These are phyloP conservation scores for Tamandua tetradactyla DNA, from an alignment of 2,797 vertebrate species.

Conservation along the genomic window DNA sequence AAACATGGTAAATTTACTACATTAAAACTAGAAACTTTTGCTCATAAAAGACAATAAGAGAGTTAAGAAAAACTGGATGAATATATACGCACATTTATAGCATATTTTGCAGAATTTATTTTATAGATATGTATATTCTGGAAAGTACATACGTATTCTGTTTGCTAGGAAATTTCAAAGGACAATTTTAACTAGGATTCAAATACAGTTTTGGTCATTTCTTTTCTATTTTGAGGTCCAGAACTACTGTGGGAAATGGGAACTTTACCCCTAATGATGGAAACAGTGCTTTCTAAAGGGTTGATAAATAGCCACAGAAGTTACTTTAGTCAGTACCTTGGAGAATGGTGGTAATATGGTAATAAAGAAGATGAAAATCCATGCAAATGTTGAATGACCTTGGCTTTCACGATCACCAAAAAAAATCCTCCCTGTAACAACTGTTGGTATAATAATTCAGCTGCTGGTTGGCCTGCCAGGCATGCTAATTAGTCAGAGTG, in stretches of 20 bases:
- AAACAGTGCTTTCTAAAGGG: slow-evolving; percentile 8
- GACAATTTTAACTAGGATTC: not conserved
- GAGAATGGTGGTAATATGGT: slow-evolving; percentile 28
- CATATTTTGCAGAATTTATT: not conserved
- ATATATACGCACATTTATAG: not conserved
- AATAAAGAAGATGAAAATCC: slow-evolving; percentile 59
- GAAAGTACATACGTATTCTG: not conserved
- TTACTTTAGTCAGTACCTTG: not conserved
- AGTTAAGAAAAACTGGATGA: not conserved
- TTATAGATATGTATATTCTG: not conserved
- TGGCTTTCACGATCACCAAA: slow-evolving; percentile 45
- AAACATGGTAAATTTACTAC: not conserved
- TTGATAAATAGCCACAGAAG: not conserved
- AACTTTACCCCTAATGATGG: not conserved
- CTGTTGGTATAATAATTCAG: slow-evolving; percentile 61
- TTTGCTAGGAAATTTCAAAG: not conserved
- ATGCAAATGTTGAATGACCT: slow-evolving; percentile 51
- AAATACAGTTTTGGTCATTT: not conserved
- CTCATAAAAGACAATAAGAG: not conserved
- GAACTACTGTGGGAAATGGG: not conserved
- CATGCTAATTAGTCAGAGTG: slow-evolving; percentile 47
- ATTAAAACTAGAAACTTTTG: not conserved
- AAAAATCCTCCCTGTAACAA: slow-evolving; percentile 32
- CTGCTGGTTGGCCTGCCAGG: not conserved
- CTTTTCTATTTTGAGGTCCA: not conserved